phyloP scores from a whole-genome alignment of 2,797 vertebrate species.

The Phaenicophaeus curvirostris region DNA sequence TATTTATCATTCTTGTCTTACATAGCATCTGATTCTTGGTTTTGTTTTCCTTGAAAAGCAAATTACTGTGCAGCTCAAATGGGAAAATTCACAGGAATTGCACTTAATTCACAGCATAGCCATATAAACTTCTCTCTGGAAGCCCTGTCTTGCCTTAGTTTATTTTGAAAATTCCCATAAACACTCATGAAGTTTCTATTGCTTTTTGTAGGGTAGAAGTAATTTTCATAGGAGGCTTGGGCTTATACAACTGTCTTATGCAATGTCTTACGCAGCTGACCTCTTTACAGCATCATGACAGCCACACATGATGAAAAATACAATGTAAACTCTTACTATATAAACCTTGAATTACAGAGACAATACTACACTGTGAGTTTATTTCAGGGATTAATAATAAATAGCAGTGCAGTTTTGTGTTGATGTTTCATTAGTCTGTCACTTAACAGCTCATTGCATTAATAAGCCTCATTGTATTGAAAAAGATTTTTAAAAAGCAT shows the following conservation, averaged over 20 bases:
- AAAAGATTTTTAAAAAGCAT: not conserved
- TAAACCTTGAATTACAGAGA: not conserved
- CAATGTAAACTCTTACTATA: not conserved
- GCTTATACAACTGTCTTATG: not conserved
- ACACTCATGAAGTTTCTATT: not conserved
- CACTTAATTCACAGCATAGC: not conserved
- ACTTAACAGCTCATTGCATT: not conserved
- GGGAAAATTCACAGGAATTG: not conserved
- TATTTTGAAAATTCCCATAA: not conserved
- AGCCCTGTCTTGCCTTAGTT: not conserved
- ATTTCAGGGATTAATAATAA: not conserved
- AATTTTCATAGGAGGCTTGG: not conserved
- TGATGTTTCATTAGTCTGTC: not conserved
- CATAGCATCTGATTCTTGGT: not conserved
- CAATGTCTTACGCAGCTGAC: not conserved
- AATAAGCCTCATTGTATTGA: not conserved
- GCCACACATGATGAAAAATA: not conserved
- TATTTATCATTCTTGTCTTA: slow-evolving; percentile 10
- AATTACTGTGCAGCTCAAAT: not conserved
- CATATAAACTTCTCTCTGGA: not conserved
- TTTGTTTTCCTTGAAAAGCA: not conserved
- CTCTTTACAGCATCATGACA: not conserved
- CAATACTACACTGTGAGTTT: not conserved
- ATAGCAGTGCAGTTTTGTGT: not conserved
- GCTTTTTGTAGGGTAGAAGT: not conserved